Evolutionary conservation across 2,113 vertebrate genomes (phyloP).

Genomic region (Odocoileus hemionus): DNA sequence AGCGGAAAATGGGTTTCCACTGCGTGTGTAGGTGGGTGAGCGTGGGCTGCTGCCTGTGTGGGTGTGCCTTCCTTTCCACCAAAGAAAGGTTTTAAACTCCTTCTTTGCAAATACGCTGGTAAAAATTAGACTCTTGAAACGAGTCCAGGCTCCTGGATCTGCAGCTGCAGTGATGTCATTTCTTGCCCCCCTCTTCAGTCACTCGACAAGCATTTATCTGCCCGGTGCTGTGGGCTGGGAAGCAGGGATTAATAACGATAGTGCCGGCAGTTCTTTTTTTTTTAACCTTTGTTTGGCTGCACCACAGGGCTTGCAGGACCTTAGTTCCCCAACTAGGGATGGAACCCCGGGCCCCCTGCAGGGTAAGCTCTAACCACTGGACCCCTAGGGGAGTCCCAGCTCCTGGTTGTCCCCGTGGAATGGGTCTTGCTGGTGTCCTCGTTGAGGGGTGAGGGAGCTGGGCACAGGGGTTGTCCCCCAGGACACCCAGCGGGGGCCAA

Average conservation of each 20-base stretch:
- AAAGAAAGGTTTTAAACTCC: background rate
- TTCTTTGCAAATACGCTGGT: conserved; percentile 11
- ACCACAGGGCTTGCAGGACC: background rate
- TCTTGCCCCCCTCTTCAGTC: background rate
- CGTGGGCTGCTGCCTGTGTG: background rate
- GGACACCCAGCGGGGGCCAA: background rate
- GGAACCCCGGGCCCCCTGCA: background rate
- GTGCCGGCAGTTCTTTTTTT: background rate
- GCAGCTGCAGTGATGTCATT: background rate
- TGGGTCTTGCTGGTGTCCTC: background rate
- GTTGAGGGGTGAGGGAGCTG: rapidly evolving
- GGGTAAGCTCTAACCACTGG: background rate
- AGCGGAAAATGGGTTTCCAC: background rate
- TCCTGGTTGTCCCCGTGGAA: too few relatives aligned
- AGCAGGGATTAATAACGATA: rapidly evolving
- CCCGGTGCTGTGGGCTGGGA: background rate
- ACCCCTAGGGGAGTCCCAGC: background rate
- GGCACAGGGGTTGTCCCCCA: background rate
- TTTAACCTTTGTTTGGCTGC: background rate
- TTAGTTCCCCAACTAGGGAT: background rate
- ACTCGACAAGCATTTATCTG: background rate
- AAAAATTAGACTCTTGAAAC: background rate
- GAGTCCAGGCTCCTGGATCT: background rate
- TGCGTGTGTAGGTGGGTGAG: background rate
- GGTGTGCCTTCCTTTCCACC: background rate